Evolutionary conservation across 2,797 vertebrate species (phyloP), one percentile per base, ranked within the genome.

Genomic region (Taeniopygia guttata): DNA sequence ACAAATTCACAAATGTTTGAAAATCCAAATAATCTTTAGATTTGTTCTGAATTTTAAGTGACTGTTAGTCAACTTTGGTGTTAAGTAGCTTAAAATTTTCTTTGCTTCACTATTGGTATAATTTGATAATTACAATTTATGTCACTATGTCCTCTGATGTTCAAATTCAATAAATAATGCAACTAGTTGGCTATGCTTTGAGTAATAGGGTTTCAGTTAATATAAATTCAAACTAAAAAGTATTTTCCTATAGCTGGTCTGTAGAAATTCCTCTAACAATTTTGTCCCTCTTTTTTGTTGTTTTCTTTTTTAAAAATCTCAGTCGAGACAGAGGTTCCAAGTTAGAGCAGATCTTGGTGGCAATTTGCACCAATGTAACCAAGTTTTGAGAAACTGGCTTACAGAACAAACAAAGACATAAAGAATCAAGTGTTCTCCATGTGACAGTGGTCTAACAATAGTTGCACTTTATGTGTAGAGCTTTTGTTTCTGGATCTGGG

Each of bases 331-430:
- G 40, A 90, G 32, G 17, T 77, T 69, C n/a, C 34, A 91, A 94
- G 43, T 84, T 72, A 80, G 48, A 58, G n/a, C 62, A 90, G 84
- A 77, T 80, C 54, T 89, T 56, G 49, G 59, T 75, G 75, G 93
- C 89, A 94, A 32, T 94, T 80, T 87, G 79, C 63, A 87, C 58
- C 60, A 78, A 29, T 89, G 74, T 92, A 96, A 97, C 90, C 82
- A 96, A 94, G 96, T 94, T 95, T 95, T 92, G 86, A 94, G 93
- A 95, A 96, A 97, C 96, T 29, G 74, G 75, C 62, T 90, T 79
- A 84, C 90, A 93, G 93, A 97, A 90, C 91, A 96, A 97, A 95
- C 95, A 97, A 94, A 96, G 94, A 94, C 95, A 95, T 85, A 96
- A 95, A 95, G 90, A 75, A 88, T 55, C 66, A 54, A 87, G 51